phyloP scores from a whole-genome alignment of 2,113 vertebrate genomes.

The Carassius auratus region DNA sequence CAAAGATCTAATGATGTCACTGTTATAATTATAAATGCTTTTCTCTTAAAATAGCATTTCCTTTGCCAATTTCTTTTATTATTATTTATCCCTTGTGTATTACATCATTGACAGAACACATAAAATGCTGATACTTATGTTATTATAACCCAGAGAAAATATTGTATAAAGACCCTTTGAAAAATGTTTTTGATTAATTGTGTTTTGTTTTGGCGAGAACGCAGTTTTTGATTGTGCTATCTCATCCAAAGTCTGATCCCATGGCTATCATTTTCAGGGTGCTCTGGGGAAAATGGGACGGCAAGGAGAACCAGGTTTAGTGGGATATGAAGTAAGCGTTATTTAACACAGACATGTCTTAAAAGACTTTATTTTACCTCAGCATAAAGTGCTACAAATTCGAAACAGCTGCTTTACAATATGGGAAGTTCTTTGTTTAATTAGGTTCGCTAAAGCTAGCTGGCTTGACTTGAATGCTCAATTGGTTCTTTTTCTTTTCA shows the following conservation, averaged over 20 bases:
- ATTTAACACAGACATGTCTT: not conserved
- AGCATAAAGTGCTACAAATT: not conserved
- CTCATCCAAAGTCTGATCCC: not conserved
- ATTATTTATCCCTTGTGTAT: not conserved
- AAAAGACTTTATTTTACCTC: not conserved
- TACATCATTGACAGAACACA: not conserved
- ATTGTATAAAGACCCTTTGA: not conserved
- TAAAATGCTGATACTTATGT: not conserved
- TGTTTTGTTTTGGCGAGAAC: not conserved
- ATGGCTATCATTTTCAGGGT: conserved; percentile 76
- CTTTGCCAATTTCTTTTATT: not conserved
- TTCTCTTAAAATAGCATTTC: not conserved
- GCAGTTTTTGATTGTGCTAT: not conserved
- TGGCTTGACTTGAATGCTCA: not conserved
- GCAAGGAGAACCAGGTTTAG: conserved; percentile 85
- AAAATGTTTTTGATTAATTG: not conserved
- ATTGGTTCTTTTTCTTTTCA: not conserved
- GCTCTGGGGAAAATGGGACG: conserved; percentile 88
- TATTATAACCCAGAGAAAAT: not conserved
- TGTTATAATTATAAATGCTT: not conserved
- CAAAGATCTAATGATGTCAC: not conserved
- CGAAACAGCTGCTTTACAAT: not conserved
- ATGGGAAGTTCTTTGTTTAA: not conserved
- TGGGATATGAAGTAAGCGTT: conserved; percentile 85
- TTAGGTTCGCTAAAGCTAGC: not conserved